Evolutionary conservation across 1,140 invertebrate genomes (phyloP), one percentile per base, ranked within the genome.

Genomic region (Dreissena rostriformis): DNA sequence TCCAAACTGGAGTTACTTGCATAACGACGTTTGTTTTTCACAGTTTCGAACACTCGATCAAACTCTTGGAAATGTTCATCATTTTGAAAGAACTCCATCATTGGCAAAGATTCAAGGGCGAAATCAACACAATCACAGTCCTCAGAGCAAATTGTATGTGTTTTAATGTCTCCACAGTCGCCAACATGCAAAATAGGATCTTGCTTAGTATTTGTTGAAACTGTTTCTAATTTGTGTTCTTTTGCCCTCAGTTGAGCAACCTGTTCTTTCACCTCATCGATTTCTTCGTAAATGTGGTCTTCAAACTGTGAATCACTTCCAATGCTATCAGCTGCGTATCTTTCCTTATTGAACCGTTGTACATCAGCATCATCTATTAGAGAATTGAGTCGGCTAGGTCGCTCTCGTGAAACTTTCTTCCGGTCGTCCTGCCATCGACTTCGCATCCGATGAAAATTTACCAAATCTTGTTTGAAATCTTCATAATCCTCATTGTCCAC

Each of bases 11-110:
- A 74, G 55, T 76, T 24, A 72, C 88, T 89, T 17, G 85, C 83
- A 15, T 90, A 88, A n/a, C 86, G 76, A 26, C 87, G 65, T 49
- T 90, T 88, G 77, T 87, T 91, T 88, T 91, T 91, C 66, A 92
- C 86, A 10, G 89, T 91, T 73, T 91, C 91, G 86, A 90, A 92
- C 22, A 91, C 91, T 14, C 91, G 74, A 73, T 92, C 91, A 88
- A 92, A 92, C 85, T 92, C 91, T 83, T 89, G 86, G 74, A 91
- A 92, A 74, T 91, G 87, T 51, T 92, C 91, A 77, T 92, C 91
- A 63, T 90, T 91, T 57, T 89, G 88, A 26, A 91, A 87, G 70
- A 92, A 90, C 76, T 92, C 91, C 91, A 92, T 92, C 86, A 66
- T 87, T 71, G 73, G 86, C 26, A 82, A 61, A 61, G 57, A 61